A percentile compares a stretch with the other conserved stretches of the same genome.
These are phyloP conservation scores for Sebastes hopkinsi DNA, from an alignment of 2,797 vertebrate species.

Conservation along the genomic window DNA sequence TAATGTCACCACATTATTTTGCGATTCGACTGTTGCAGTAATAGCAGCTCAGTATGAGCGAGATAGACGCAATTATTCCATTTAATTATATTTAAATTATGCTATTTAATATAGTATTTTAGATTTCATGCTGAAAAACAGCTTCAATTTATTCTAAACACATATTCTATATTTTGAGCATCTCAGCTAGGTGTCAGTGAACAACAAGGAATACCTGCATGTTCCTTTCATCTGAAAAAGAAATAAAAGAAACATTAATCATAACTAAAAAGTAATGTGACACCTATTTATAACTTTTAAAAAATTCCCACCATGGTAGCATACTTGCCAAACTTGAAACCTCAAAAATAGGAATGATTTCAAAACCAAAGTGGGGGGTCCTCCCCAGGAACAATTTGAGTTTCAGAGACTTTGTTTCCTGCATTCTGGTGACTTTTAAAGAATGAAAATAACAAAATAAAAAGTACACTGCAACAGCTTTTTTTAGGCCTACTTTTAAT, in stretches of 20 bases:
- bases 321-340: no score
- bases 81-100: conserved; percentile 18
- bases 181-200: neutral
- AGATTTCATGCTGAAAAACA: neutral
- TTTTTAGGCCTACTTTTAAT: no score
- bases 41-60: neutral
- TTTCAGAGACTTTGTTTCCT: no score
- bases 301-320: neutral
- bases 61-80: conserved; percentile 3
- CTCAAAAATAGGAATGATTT: no score
- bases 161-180: neutral
- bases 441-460: no score
- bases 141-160: neutral
- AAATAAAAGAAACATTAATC: neutral
- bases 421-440: no score
- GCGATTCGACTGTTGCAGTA: neutral
- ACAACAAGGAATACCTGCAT: neutral
- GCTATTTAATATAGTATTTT: neutral
- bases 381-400: no score
- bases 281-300: neutral
- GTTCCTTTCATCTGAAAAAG: neutral
- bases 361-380: no score
- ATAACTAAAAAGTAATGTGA: neutral
- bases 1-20: conserved; percentile 24
- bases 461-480: no score